Conservation (phyloP, 2,113 vertebrate genomes). For the Phaetusa simplex region DNA sequence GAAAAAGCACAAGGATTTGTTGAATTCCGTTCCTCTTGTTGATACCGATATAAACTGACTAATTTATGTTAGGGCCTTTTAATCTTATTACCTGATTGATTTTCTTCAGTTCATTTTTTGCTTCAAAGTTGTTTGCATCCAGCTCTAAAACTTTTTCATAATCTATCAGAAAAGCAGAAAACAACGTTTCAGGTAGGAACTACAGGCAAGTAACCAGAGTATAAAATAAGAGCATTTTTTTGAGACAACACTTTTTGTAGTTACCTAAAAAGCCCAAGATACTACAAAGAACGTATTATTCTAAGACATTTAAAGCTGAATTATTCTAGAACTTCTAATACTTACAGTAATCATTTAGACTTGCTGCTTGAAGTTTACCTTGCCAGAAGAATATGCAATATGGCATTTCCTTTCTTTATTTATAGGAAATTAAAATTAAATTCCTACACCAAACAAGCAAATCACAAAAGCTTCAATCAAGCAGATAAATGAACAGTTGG, state of each 20-base stretch:
- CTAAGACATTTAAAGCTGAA: background rate
- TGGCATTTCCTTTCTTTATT: background rate
- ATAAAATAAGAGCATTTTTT: background rate
- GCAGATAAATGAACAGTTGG: background rate
- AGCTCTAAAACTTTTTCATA: constrained; percentile 88
- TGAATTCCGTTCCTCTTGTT: background rate
- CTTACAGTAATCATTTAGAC: background rate
- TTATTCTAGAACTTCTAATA: background rate
- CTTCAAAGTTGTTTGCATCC: constrained; percentile 87
- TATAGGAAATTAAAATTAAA: background rate
- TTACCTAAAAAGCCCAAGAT: background rate
- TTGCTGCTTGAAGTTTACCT: background rate
- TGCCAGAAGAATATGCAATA: background rate
- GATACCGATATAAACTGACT: background rate
- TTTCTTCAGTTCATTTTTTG: constrained; percentile 86
- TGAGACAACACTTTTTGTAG: background rate
- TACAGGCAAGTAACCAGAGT: background rate
- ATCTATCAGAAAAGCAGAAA: constrained; percentile 75
- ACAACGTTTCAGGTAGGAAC: background rate
- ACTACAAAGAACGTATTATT: background rate
- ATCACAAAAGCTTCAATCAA: background rate
- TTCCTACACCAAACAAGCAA: background rate
- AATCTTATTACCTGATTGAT: constrained; percentile 80
- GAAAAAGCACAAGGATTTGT: background rate
- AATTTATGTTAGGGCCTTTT: background rate